Base-by-base conservation (phyloP, 2,113 vertebrate species). In the Nerophis ophidion region DNA sequence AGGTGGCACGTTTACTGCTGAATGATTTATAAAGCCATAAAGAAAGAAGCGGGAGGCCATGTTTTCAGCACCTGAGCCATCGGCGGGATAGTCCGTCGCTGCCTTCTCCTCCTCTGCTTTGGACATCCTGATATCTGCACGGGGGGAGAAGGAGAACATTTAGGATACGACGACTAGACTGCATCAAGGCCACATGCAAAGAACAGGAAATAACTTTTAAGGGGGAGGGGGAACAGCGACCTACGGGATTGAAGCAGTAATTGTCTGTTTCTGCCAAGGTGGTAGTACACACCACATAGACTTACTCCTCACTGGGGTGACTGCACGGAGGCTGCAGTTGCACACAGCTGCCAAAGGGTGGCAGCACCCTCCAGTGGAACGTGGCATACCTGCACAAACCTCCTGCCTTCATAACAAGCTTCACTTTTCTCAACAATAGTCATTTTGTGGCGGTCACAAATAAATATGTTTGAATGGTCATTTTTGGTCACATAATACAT, bases 111-210 rank as follows among this genome's bases (percentile, higher is more conserved):
- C 87, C 70, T 87, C 89, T 70, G 86, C 78, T 87, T 90, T 90
- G 61, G 87, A 90, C 89, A 91, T 91, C 83, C 87, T 91, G 86
- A 91, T 90, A 86, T 91, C 90, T 90, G 77, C 63, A 12, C 4
- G 11, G 26, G 19, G 19, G 17, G 8, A 26, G 48, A 48, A 17
- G 14, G 8, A 19, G 8, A 12, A 4, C 54, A 36, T 9, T 9
- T 34, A 7, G 19, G 10, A 6, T 16, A 38, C 19, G 9, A 50
- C 17, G 4, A 26, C 6, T 6, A 12, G 6, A 12, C 6, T 12
- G 5, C 49, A 33, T 33, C 0, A 6, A 13, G 49, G 26, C 6
- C 6, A 13, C 33, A 11, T 44, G 19, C 11, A 26, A 8, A 34
- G 10, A 14, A 58, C 35, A 19, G 12, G 49, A 51, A 38, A 26